phyloP scores from a whole-genome alignment of 1,140 invertebrate genomes.

The Apocrypta bakeri region DNA sequence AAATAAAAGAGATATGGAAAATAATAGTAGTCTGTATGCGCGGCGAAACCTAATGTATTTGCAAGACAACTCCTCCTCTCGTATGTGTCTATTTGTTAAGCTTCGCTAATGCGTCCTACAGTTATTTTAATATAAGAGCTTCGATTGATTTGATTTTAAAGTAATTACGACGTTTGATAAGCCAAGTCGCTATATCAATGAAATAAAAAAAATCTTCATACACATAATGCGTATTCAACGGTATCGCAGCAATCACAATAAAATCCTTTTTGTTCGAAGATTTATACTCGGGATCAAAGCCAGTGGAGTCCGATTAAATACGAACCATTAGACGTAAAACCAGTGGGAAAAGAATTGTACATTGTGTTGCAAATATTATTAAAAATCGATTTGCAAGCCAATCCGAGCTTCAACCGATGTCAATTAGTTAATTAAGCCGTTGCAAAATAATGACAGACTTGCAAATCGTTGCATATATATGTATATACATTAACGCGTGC shows the following conservation, averaged over 20 bases:
- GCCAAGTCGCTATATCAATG: too few species aligned
- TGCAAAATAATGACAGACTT: background rate
- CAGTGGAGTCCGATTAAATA: background rate
- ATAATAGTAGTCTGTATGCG: too few species aligned
- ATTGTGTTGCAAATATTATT: background rate
- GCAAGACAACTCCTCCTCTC: too few species aligned
- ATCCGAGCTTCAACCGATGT: background rate
- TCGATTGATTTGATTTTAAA: too few species aligned
- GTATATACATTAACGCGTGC: too few species aligned
- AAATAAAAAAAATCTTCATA: background rate
- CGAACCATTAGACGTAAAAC: background rate
- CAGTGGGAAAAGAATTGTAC: background rate
- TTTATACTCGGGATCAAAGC: background rate
- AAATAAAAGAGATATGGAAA: background rate
- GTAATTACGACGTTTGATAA: too few species aligned
- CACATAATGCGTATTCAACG: background rate
- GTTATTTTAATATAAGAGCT: too few species aligned
- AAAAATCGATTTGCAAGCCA: background rate
- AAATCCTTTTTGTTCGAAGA: background rate
- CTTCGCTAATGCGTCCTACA: too few species aligned
- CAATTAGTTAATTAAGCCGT: constrained; percentile 2
- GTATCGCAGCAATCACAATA: background rate
- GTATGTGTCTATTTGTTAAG: too few species aligned
- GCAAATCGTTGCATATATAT: too few species aligned
- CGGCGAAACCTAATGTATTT: too few species aligned